A percentile compares a stretch with the other conserved stretches of the same genome.
phyloP scores from a whole-genome alignment of 2,797 vertebrate species.

The Phylloscopus collybita region DNA sequence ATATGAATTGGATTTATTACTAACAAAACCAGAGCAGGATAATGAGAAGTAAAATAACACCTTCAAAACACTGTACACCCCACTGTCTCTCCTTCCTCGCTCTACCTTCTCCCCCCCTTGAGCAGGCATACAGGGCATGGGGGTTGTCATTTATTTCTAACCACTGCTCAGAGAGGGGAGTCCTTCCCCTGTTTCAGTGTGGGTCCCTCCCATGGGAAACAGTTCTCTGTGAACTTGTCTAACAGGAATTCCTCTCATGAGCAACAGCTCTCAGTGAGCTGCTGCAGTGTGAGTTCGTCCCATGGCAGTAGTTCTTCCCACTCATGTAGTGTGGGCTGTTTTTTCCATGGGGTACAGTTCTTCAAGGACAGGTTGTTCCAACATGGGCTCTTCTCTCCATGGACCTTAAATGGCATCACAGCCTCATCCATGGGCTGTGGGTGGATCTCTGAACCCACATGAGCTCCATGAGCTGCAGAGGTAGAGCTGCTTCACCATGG shows the following conservation, averaged over 20 bases:
- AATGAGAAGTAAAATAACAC: background rate
- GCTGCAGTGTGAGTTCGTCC: no score
- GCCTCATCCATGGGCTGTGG: background rate
- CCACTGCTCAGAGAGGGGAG: background rate
- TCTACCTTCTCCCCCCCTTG: accelerated
- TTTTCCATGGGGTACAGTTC: accelerated
- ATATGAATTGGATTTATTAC: background rate
- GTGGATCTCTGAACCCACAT: background rate
- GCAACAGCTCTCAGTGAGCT: background rate
- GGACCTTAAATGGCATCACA: background rate
- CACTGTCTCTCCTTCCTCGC: background rate
- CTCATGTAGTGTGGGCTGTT: background rate
- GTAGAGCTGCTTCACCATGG: background rate
- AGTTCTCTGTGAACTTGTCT: background rate
- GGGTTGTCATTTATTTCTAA: background rate
- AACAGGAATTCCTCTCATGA: background rate
- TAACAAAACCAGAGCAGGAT: background rate
- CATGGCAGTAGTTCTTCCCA: background rate
- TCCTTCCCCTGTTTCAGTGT: no score
- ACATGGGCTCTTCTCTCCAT: background rate
- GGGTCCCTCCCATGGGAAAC: accelerated
- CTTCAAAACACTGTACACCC: background rate
- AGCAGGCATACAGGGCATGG: background rate
- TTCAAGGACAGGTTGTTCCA: background rate
- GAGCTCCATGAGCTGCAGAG: background rate